Conservation (phyloP, 2,797 vertebrate species). For the Aulostomus chinensis region DNA sequence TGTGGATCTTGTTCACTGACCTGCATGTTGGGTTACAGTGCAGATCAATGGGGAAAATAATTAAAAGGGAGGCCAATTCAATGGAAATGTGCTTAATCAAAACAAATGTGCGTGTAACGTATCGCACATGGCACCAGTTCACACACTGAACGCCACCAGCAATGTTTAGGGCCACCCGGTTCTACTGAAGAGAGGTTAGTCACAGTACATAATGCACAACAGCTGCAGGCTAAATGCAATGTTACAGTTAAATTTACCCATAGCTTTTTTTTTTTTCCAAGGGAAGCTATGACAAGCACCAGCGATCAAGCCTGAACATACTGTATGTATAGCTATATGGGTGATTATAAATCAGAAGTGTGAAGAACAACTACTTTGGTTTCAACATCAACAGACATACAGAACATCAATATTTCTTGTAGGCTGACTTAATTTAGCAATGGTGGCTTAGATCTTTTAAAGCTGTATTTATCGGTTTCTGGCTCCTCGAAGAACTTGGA, state of each 20-base stretch:
- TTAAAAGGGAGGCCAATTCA: slow-evolving; percentile 64
- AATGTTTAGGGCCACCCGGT: slow-evolving; percentile 17
- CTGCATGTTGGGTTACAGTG: slow-evolving; percentile 43
- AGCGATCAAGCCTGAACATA: too few relatives aligned
- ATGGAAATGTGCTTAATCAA: slow-evolving; percentile 75
- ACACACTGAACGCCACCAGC: slow-evolving; percentile 28
- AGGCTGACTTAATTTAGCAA: neutral
- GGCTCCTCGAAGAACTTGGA: neutral
- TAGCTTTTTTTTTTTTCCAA: too few relatives aligned
- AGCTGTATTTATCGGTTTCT: neutral
- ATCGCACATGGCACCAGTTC: slow-evolving; percentile 40
- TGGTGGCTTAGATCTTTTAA: neutral
- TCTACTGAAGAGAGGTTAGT: neutral
- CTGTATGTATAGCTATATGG: too few relatives aligned
- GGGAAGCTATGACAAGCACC: too few relatives aligned
- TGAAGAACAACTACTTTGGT: too few relatives aligned
- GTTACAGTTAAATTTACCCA: neutral
- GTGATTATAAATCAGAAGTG: too few relatives aligned
- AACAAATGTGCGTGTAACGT: slow-evolving; percentile 48
- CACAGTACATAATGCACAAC: neutral
- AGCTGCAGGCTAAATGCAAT: neutral
- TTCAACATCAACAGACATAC: too few relatives aligned
- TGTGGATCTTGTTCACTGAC: slow-evolving; percentile 56
- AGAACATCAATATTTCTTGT: too few relatives aligned
- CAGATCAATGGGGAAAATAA: slow-evolving; percentile 80